Evolutionary conservation across 2,113 vertebrate genomes (phyloP).

Genomic region (Athene noctua): DNA sequence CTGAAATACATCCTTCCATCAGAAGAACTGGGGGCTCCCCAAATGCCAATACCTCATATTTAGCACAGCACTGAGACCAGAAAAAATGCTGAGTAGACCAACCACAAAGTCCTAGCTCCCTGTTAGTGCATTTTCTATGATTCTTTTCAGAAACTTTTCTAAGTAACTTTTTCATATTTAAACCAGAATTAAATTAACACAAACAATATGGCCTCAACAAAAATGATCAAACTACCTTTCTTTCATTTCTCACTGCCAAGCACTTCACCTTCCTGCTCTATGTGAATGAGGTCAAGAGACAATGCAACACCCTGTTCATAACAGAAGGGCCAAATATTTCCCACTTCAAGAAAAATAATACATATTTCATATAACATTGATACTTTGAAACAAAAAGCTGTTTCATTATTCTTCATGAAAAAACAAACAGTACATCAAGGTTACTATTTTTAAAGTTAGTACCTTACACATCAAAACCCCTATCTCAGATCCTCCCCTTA

Average conservation of each 20-base stretch:
- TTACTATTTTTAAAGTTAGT: not conserved
- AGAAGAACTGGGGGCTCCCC: not conserved
- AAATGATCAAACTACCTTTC: not conserved
- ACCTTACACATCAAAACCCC: not conserved
- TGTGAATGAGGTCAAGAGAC: not conserved
- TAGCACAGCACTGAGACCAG: not conserved
- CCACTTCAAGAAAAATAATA: not conserved
- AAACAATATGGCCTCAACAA: not conserved
- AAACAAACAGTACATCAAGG: not conserved
- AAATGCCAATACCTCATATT: not conserved
- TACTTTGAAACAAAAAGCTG: not conserved
- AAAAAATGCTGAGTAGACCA: not conserved
- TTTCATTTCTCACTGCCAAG: not conserved
- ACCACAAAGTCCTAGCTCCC: not conserved
- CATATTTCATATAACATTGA: not conserved
- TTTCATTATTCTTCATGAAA: not conserved
- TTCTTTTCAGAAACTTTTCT: not conserved
- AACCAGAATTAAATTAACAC: not conserved
- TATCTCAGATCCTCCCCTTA: not conserved
- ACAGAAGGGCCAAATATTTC: not conserved
- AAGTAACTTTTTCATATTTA: not conserved
- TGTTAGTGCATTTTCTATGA: not conserved
- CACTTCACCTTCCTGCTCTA: rapidly evolving
- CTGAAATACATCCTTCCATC: not conserved
- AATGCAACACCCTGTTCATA: not conserved